These are phyloP conservation scores for Atta cephalotes DNA, from an alignment of 1,140 invertebrate genomes.

Conservation along the genomic window DNA sequence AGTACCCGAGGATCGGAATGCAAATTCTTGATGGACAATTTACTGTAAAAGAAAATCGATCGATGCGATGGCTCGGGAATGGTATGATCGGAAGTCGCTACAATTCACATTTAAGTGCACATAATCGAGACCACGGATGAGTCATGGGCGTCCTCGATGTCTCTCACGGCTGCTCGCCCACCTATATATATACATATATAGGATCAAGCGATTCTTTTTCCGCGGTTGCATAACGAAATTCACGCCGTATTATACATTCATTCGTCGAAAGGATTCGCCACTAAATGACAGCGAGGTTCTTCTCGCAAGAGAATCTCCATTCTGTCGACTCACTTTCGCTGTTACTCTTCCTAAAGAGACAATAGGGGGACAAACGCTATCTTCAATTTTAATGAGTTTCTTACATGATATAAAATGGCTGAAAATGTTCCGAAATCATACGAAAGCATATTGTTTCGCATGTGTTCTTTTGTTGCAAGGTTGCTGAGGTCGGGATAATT, in stretches of 20 bases:
- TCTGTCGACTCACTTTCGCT: conserved; percentile 42
- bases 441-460: background rate
- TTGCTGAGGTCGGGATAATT: background rate
- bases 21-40: background rate
- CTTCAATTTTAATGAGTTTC: conserved; percentile 32
- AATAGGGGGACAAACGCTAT: background rate
- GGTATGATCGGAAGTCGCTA: conserved; percentile 19
- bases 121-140: conserved; percentile 39
- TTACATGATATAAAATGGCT: background rate
- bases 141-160: conserved; percentile 39
- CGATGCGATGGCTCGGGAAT: background rate
- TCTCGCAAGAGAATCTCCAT: conserved; percentile 9
- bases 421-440: background rate
- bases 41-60: background rate
- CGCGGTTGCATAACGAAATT: conserved; percentile 46
- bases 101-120: conserved; percentile 30
- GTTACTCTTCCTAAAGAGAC: conserved; percentile 38
- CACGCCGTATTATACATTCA: conserved; percentile 10
- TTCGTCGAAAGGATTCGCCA: conserved; percentile 2
- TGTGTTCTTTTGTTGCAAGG: background rate
- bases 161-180: conserved; percentile 31
- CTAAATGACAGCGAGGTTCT: conserved; percentile 12
- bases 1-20: background rate
- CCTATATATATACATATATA: conserved; percentile 36
- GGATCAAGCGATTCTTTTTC: background rate